phyloP scores from a whole-genome alignment of 2,113 vertebrate genomes.

The Stigmatopora argus region DNA sequence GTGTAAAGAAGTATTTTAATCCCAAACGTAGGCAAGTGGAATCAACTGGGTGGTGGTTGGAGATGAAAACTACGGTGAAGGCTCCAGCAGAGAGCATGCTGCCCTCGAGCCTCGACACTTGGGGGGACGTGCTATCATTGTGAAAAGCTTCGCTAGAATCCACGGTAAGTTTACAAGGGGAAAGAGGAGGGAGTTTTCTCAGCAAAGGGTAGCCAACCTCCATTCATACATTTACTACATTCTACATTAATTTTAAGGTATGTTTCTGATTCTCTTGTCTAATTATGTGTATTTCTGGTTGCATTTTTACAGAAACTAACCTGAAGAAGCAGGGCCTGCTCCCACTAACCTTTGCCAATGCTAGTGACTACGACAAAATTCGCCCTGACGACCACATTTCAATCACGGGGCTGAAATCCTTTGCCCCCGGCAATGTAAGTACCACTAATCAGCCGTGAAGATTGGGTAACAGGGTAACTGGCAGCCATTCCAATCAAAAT shows the following conservation, averaged over 20 bases:
- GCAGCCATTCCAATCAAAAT: too few relatives aligned
- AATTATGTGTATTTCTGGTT: not conserved
- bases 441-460: not conserved
- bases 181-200: not conserved
- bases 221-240: not conserved
- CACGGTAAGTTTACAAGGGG: constrained; percentile 70
- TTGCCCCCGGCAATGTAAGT: constrained; percentile 86
- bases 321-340: constrained; percentile 96
- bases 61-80: constrained; percentile 95
- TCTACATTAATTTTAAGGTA: not conserved
- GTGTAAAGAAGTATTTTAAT: not conserved
- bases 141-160: constrained; percentile 96
- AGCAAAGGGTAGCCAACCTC: not conserved
- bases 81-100: constrained; percentile 92
- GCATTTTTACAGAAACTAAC: constrained; percentile 81
- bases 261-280: not conserved
- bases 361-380: constrained; percentile 93
- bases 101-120: constrained; percentile 91
- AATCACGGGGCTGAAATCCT: constrained; percentile 81
- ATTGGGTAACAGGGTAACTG: not conserved
- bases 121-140: constrained; percentile 90
- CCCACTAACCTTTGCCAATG: constrained; percentile 87
- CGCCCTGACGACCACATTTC: constrained; percentile 89
- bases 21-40: constrained; percentile 71
- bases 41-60: constrained; percentile 90